phyloP scores from a whole-genome alignment of 2,888 invertebrate genomes.

The Drosophila demipolita region DNA sequence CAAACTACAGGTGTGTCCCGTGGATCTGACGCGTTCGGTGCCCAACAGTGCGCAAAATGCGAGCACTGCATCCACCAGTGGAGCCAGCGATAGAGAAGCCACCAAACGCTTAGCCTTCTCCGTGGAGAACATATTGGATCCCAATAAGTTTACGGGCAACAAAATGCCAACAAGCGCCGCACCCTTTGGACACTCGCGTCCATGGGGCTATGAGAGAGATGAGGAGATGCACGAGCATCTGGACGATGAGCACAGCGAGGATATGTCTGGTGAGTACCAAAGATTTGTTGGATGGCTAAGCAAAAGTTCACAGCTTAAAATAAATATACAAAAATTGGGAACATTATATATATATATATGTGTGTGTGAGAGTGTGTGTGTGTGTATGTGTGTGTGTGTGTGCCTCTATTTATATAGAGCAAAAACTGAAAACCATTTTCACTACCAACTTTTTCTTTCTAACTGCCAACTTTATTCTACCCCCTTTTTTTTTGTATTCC shows the following conservation, averaged over 20 bases:
- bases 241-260: constrained; percentile 85
- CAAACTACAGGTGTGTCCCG: constrained; percentile 83
- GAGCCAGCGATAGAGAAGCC: constrained; percentile 83
- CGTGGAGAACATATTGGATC: constrained; percentile 95
- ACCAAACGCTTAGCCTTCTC: constrained; percentile 91
- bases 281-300: constrained; percentile 36
- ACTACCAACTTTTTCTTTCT: constrained; percentile 28
- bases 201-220: constrained; percentile 86
- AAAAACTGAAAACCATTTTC: constrained; percentile 37
- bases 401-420: constrained; percentile 11
- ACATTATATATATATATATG: background rate
- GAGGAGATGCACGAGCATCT: constrained; percentile 84
- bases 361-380: background rate
- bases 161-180: constrained; percentile 63
- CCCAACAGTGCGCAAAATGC: constrained; percentile 63
- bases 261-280: constrained; percentile 86
- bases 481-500: constrained; percentile 13
- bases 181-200: constrained; percentile 80
- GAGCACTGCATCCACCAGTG: constrained; percentile 78
- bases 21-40: constrained; percentile 85
- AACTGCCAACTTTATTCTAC: constrained; percentile 30
- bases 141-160: constrained; percentile 94
- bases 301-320: background rate
- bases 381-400: background rate
- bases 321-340: no score